Evolutionary conservation across 2,888 invertebrate genomes (phyloP).

Genomic region (Synanthedon myopaeformis): DNA sequence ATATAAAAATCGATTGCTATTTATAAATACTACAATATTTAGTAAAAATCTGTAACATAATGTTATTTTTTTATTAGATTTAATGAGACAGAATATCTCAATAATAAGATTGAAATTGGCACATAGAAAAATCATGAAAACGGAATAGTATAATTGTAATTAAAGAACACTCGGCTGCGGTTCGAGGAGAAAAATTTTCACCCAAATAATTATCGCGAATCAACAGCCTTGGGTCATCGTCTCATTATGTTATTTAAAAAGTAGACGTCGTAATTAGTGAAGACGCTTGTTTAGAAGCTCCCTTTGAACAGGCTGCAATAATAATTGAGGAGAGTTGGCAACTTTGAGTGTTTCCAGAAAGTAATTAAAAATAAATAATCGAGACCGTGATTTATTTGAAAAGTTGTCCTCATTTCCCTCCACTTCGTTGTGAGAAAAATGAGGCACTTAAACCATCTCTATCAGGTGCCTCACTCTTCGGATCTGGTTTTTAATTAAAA

Average conservation of each 20-base stretch:
- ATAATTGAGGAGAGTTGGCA: constrained; percentile 13
- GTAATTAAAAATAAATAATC: constrained; percentile 28
- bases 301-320: constrained; percentile 20
- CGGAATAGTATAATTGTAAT: too few relatives aligned
- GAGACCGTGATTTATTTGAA: constrained; percentile 12
- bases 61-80: too few relatives aligned
- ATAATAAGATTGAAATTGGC: too few relatives aligned
- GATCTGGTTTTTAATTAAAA: background rate
- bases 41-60: too few relatives aligned
- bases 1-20: too few relatives aligned
- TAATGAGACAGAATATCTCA: too few relatives aligned
- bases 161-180: too few relatives aligned
- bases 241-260: background rate
- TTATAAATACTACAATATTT: too few relatives aligned
- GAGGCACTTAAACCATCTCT: background rate
- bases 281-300: constrained; percentile 11
- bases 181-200: too few relatives aligned
- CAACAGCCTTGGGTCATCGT: background rate
- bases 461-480: too few relatives aligned
- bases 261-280: constrained; percentile 12
- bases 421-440: background rate
- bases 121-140: too few relatives aligned
- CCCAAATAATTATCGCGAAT: too few relatives aligned
- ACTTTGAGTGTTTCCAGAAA: constrained; percentile 10
- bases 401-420: constrained; percentile 4